A percentile compares a stretch with the other conserved stretches of the same genome.
Evolutionary conservation across 2,113 vertebrate species (phyloP).

Genomic region (Syngnathus floridae): DNA sequence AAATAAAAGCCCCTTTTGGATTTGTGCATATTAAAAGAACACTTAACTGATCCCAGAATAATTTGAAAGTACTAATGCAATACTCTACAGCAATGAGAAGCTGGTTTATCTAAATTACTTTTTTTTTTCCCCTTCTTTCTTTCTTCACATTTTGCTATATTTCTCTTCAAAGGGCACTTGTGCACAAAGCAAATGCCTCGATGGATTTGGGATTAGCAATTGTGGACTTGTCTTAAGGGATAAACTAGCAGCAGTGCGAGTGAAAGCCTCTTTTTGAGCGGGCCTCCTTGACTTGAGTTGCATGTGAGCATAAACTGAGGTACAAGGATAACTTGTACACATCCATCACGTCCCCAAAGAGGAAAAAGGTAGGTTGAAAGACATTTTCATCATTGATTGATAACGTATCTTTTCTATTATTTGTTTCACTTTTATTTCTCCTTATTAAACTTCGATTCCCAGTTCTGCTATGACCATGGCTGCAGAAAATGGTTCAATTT

Average conservation of each 20-base stretch:
- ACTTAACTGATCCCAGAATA: not conserved
- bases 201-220: slow-evolving; percentile 65
- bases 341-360: slow-evolving; percentile 19
- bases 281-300: slow-evolving; percentile 26
- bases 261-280: slow-evolving; percentile 60
- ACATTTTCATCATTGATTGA: not conserved
- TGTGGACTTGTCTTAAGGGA: slow-evolving; percentile 63
- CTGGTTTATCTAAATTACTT: not conserved
- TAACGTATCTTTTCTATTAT: not conserved
- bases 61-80: not conserved
- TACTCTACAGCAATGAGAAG: not conserved
- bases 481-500: not conserved
- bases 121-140: too few species aligned
- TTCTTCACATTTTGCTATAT: not conserved
- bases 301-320: slow-evolving; percentile 30
- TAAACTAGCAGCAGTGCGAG: slow-evolving; percentile 55
- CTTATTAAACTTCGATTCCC: not conserved
- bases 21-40: not conserved
- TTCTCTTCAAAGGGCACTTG: slow-evolving; percentile 24
- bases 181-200: slow-evolving; percentile 35
- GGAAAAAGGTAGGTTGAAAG: slow-evolving; percentile 43
- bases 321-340: slow-evolving; percentile 29
- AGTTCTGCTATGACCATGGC: not conserved
- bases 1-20: slow-evolving; percentile 5
- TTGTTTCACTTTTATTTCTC: not conserved